Evolutionary conservation across 2,888 invertebrate genomes (phyloP).

Genomic region (Drosophila prolongata): DNA sequence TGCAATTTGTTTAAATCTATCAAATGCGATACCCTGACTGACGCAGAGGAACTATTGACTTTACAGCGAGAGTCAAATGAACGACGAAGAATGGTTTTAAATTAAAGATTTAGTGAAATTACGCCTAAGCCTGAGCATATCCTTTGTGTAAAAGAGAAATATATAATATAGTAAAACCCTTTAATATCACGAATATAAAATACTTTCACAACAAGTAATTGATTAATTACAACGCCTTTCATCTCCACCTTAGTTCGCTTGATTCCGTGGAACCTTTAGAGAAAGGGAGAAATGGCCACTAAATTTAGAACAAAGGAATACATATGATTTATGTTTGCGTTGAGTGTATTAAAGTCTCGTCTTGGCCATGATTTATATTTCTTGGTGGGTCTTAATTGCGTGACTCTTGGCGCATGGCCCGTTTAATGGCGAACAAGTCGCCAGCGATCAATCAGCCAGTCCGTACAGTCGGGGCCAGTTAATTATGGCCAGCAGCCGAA

Average conservation of each 20-base stretch:
- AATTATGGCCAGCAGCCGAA: constrained; percentile 47
- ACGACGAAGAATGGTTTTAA: background rate
- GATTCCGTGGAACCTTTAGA: constrained; percentile 1
- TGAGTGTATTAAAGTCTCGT: constrained; percentile 35
- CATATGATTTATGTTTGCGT: constrained; percentile 28
- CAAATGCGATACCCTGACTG: constrained; percentile 18
- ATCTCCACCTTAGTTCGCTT: background rate
- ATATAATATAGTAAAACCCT: no score
- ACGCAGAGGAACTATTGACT: constrained; percentile 21
- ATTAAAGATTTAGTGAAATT: no score
- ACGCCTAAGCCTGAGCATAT: no score
- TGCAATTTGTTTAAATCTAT: constrained; percentile 70
- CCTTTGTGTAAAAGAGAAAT: no score
- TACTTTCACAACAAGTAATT: background rate
- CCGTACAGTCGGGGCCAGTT: constrained; percentile 55
- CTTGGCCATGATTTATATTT: constrained; percentile 43
- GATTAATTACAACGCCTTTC: constrained; percentile 1
- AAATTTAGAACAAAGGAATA: constrained; percentile 44
- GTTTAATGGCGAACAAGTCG: constrained; percentile 69
- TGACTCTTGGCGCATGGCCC: constrained; percentile 61
- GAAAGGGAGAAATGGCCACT: constrained; percentile 7
- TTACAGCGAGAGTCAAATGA: background rate
- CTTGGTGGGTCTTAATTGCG: constrained; percentile 58
- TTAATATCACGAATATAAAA: no score
- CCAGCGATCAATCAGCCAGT: constrained; percentile 66